Evolutionary conservation across 2,797 vertebrate species (phyloP), one percentile per base, ranked within the genome.

Genomic region (Acrossocheilus wenchowensis): DNA sequence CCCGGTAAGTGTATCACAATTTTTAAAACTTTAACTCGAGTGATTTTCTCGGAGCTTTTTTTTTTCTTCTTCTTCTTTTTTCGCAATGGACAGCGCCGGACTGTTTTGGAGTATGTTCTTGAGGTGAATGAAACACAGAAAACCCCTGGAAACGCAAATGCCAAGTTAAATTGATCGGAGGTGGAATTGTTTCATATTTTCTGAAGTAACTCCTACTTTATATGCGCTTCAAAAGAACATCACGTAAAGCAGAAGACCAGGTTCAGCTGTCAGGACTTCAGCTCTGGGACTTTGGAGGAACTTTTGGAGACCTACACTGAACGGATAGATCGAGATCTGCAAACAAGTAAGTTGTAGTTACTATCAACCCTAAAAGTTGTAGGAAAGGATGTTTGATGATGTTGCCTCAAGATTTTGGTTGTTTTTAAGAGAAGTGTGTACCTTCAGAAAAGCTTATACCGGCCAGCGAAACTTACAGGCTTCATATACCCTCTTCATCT

Each of bases 331-430:
- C 52, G 66, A 80, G n/a, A n/a, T 43, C 77, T 19, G 73, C 77
- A 66, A 84, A 78, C 89, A 88, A 90, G 90, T 91, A 90, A 90
- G 89, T 11, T 57, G 21, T 21, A n/a, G 68, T 8, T 45, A 39
- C 9, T 57, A 39, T 50, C 30, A 43, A 39, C 57, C 26, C n/a
- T n/a, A 41, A 48, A 71, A 34, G 26, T 26, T 75, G 19, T 36
- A 36, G 34, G 14, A 72, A 48, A 23, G 4, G 15, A 30, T 23
- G 62, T 78, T 68, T 45, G 74, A 78, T 41, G 15, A 23, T 54
- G 34, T 69, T 69, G 48, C 36, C 5, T 43, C 30, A 12, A 30
- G 74, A 62, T 9, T 69, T 72, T 52, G 54, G 12, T 34, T 62
- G 19, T 60, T 74, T 30, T 77, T 23, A 64, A 6, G 50, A 54